Evolutionary conservation across 2,888 invertebrate genomes (phyloP).

Genomic region (Altica lythri): DNA sequence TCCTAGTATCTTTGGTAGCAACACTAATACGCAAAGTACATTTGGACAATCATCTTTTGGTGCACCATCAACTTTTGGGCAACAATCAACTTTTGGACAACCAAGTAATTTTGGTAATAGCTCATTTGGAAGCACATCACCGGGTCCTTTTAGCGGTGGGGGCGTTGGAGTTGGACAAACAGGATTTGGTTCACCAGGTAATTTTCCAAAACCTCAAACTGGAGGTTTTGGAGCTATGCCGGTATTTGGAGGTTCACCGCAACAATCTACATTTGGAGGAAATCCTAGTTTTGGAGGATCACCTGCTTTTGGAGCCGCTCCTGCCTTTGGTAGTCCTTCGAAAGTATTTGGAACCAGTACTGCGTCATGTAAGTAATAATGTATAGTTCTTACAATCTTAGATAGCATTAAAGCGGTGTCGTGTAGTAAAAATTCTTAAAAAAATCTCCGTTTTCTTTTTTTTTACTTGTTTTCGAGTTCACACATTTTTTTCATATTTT

Average conservation of each 20-base stretch:
- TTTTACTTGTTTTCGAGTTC: too few relatives aligned
- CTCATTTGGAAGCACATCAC: constrained; percentile 39
- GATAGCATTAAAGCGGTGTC: too few relatives aligned
- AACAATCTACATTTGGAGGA: constrained; percentile 56
- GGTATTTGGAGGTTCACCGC: constrained; percentile 53
- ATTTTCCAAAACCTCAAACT: constrained; percentile 47
- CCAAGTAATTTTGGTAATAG: constrained; percentile 39
- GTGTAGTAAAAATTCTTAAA: too few relatives aligned
- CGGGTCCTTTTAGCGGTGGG: constrained; percentile 53
- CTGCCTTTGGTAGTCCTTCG: constrained; percentile 55
- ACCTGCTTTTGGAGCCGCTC: constrained; percentile 48
- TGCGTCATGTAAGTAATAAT: constrained; percentile 32
- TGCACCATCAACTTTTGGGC: constrained; percentile 39
- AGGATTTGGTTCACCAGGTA: constrained; percentile 54
- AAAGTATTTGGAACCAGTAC: constrained; percentile 53
- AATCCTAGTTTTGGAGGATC: constrained; percentile 59
- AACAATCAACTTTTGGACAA: constrained; percentile 47
- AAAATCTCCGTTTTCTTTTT: too few relatives aligned
- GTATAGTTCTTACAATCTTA: not conserved
- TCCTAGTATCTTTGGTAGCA: constrained; percentile 30
- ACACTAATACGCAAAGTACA: constrained; percentile 21
- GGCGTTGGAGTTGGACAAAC: constrained; percentile 52
- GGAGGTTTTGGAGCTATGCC: constrained; percentile 50
- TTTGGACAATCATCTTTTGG: constrained; percentile 35
- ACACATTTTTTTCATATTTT: too few relatives aligned